A percentile compares a stretch with the other conserved stretches of the same genome.
phyloP scores from a whole-genome alignment of 2,888 invertebrate species.

The Chrysolina americana region DNA sequence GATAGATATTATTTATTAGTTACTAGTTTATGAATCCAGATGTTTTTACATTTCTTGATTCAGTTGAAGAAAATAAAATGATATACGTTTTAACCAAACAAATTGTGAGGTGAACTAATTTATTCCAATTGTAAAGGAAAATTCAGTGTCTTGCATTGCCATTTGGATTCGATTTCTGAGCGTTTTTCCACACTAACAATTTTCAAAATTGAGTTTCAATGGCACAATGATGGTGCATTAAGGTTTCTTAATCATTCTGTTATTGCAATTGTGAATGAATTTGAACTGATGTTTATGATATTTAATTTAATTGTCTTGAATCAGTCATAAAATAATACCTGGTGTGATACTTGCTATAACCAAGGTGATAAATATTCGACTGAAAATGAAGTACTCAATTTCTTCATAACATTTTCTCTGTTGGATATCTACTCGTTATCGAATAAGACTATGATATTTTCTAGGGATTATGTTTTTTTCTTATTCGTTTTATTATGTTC shows the following conservation, averaged over 20 bases:
- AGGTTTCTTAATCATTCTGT: not conserved
- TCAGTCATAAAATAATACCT: not conserved
- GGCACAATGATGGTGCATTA: not conserved
- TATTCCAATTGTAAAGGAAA: not conserved
- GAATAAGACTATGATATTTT: not conserved
- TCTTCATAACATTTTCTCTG: not conserved
- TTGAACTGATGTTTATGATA: not conserved
- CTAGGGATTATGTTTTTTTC: slow-evolving; percentile 8
- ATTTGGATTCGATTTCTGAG: not conserved
- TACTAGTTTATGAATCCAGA: slow-evolving; percentile 30
- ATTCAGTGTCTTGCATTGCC: not conserved
- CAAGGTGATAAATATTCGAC: not conserved
- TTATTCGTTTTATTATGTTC: not conserved
- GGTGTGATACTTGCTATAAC: not conserved
- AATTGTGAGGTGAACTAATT: not conserved
- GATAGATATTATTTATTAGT: slow-evolving; percentile 44
- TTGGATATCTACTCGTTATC: not conserved
- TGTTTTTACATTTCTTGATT: slow-evolving; percentile 14
- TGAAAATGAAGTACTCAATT: not conserved
- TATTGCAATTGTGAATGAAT: not conserved
- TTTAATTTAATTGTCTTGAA: not conserved
- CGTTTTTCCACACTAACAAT: not conserved
- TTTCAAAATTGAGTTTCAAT: not conserved
- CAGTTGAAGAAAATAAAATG: not conserved
- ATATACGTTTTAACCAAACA: not conserved